Evolutionary conservation across 2,113 vertebrate genomes (phyloP), one percentile per base, ranked within the genome.

Genomic region (Stomatorhinus ivindoensis): DNA sequence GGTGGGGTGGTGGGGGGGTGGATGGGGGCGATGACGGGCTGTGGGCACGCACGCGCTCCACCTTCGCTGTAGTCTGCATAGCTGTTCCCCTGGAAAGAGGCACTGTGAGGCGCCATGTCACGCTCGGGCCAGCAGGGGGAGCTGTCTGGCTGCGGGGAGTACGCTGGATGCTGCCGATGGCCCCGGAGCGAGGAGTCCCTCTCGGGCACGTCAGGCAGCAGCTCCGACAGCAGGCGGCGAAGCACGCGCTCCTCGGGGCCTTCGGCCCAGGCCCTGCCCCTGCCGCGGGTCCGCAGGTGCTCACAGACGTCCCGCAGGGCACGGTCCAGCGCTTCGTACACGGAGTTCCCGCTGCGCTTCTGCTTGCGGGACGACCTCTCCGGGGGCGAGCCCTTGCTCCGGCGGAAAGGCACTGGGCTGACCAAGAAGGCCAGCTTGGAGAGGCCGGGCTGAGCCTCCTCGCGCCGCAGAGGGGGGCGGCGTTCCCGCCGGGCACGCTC

Each of bases 391-490:
- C 94, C 95, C 95, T 97, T 99, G 97, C 98, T 99, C 94, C 97
- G 97, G 87, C 98, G 97, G 95, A 99, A 99, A 98, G 98, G 98
- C 98, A 99, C 98, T 88, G 98, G 98, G 76, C 98, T 99, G 94
- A 99, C 98, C 27, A 99, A 95, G 92, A 98, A 99, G 90, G 98
- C 98, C 92, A 99, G 95, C 93, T 99, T 99, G 89, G 98, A 98
- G 91, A 99, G 97, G 89, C 97, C 96, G 55, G 97, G 95, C 92
- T 98, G 97, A 48, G 95, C 93, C 88, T 97, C 97, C 31, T 95
- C 95, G 91, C 94, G 95, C 65, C 95, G 94, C n/a, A 95, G 91
- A 88, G 95, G 94, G 89, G 97, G 97, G 0, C 91, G 82, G 11
- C 89, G 93, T 89, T 98, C 97, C 47, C 97, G 97, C 61, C 95